Base-by-base conservation (phyloP, 1,140 invertebrate genomes). In the Watersipora subatra region DNA sequence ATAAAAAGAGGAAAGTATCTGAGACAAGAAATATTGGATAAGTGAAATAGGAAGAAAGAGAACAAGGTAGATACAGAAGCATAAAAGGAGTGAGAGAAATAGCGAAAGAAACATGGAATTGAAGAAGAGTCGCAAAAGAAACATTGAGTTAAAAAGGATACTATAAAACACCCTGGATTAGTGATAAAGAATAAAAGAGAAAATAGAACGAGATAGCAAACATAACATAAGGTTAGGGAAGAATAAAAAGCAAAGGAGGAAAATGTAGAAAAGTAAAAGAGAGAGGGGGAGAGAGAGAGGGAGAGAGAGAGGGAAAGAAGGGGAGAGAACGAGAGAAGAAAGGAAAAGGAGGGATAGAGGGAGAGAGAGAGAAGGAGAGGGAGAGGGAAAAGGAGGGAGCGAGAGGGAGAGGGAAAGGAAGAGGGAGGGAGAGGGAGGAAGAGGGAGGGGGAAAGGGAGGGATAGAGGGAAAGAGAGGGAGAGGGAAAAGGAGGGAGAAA, bases 401-500 rank as follows among this genome's bases (percentile, higher is more conserved):
- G n/a, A n/a, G n/a, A 22, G 17, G 56, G 63, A 57, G 30, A 22
- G 20, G 2, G 58, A 68, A 61, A 25, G 57, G 17, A 57, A 55
- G 1, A 58, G 62, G 58, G 64, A 29, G 24, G 25, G 46, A 67
- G 61, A 28, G 56, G 15, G 27, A 64, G 61, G 68, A 46, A 69
- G 27, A 64, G 55, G 68, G 28, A 56, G 67, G 57, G 46, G 58
- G 27, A n/a, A n/a, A n/a, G n/a, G n/a, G n/a, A n/a, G n/a, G n/a
- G n/a, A n/a, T n/a, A n/a, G n/a, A n/a, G n/a, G 24, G 46, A 69
- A n/a, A 30, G 67, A 67, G 75, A 85, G 84, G 83, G 82, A 81
- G 89, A 89, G 65, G 88, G 87, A 77, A 88, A 86, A 69, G 88
- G 83, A 82, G 28, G 27, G 28, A 64, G 64, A 28, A 65, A 69